Percentiles rank a stretch among this genome's conserved stretches.
Conservation (phyloP, 2,888 invertebrate genomes). For the Chrysotoxum bicinctum region DNA sequence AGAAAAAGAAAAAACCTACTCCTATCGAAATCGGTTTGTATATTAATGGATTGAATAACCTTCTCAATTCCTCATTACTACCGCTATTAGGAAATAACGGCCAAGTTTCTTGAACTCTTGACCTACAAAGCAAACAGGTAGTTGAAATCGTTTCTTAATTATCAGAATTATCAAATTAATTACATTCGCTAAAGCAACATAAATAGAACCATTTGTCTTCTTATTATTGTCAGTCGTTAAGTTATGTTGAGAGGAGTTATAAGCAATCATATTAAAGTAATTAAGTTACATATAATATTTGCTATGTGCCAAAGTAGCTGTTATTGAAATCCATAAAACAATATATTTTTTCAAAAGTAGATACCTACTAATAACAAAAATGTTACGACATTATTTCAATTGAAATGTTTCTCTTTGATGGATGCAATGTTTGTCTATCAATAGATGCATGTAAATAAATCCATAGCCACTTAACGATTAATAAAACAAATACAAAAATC, state of each 20-base stretch:
- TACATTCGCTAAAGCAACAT: not conserved
- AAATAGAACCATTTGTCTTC: not conserved
- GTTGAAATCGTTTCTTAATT: not conserved
- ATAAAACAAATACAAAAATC: not conserved
- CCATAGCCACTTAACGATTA: not conserved
- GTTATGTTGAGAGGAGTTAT: not conserved
- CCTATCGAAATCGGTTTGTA: too few relatives aligned
- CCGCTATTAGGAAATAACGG: too few relatives aligned
- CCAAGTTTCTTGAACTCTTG: not conserved
- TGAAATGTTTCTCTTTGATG: not conserved
- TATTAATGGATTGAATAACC: too few relatives aligned
- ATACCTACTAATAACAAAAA: not conserved
- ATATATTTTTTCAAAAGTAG: not conserved
- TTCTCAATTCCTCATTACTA: too few relatives aligned
- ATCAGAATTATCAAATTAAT: not conserved
- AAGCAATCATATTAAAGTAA: not conserved
- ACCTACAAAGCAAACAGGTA: not conserved
- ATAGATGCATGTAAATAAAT: not conserved
- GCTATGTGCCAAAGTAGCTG: not conserved
- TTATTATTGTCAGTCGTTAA: not conserved
- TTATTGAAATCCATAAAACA: not conserved
- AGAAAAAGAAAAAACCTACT: too few relatives aligned
- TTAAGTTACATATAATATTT: not conserved
- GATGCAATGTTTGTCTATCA: not conserved
- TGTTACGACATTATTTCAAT: conserved; percentile 3